phyloP scores from a whole-genome alignment of 2,888 invertebrate species.

The Mesochorus sp. region DNA sequence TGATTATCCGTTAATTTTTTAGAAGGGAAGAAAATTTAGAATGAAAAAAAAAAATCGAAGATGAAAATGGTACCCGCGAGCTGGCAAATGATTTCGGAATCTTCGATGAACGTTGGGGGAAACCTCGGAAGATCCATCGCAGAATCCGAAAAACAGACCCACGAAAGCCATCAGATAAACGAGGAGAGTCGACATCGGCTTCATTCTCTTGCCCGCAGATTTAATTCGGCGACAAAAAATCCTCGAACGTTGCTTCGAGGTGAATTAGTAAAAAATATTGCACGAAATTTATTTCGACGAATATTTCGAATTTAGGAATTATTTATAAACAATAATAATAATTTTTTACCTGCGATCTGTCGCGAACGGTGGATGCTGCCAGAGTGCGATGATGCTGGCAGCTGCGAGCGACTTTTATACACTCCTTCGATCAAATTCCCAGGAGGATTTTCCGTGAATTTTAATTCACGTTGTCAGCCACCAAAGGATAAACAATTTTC shows the following conservation, averaged over 20 bases:
- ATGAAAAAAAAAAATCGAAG: not conserved
- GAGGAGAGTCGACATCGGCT: constrained; percentile 58
- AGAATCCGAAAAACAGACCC: constrained; percentile 66
- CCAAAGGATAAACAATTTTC: constrained; percentile 73
- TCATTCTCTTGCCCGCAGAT: constrained; percentile 63
- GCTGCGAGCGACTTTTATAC: constrained; percentile 67
- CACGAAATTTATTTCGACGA: not conserved
- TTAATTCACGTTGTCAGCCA: constrained; percentile 69
- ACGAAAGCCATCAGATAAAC: constrained; percentile 64
- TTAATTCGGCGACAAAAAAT: too few species aligned
- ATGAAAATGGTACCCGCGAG: constrained; percentile 48
- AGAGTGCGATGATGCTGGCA: constrained; percentile 44
- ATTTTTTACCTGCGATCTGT: constrained; percentile 50
- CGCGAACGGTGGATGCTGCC: constrained; percentile 39
- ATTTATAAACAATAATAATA: not conserved
- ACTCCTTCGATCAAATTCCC: constrained; percentile 56
- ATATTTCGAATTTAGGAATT: not conserved
- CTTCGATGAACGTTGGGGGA: constrained; percentile 64
- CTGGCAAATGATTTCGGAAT: constrained; percentile 51
- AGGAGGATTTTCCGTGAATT: constrained; percentile 67
- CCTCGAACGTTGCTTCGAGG: too few species aligned
- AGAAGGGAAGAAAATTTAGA: not conserved
- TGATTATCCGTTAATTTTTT: not conserved
- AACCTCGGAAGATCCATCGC: constrained; percentile 65
- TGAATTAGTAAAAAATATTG: not conserved